Base-by-base conservation (phyloP, 2,888 invertebrate species). In the Atrina japonica region DNA sequence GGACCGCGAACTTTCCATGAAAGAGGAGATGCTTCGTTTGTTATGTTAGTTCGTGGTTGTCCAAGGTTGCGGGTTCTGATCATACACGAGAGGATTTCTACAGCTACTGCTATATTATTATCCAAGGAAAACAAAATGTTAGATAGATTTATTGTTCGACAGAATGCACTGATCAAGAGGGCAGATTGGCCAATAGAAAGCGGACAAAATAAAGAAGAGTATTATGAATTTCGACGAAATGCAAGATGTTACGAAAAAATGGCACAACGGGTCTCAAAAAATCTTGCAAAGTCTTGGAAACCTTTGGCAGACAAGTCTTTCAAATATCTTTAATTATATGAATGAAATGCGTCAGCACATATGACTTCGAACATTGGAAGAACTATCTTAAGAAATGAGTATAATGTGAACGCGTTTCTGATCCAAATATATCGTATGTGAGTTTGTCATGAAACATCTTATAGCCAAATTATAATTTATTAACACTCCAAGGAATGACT, bases 1-100 rank as follows among this genome's bases (percentile, higher is more conserved):
- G 92, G 94, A 78, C 92, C 94, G 3, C 93, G 93, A 83, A 92
- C 93, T 1, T 96, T 96, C 90, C 90, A 93, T 64, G 94, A 94
- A 70, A 92, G 96, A 83, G 92, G 94, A 47, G 96, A 96, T 86
- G 93, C 94, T 23, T 90, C 93, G 55, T 88, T 96, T 65, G 88
- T 96, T 55, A 91, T 94, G 72, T 90, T 96, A 74, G 93, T 93
- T 73, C 91, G 94, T 59, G 93, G 93, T 81, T 95, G 95, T 88
- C 93, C 92, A 25, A 92, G 93, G 83, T 88, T 96, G 52, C 93
- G 93, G 66, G 94, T 94, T 6, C 88, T 96, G 90, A 95, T 95
- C 84, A 83, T 90, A 14, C 93, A 95, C 7, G 95, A 96, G 88
- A 92, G 94, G 83, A 92, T 96, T 68, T 96, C 96, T 3, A 95